A percentile compares a stretch with the other conserved stretches of the same genome.
These are phyloP conservation scores for Bovichtus diacanthus DNA, from an alignment of 2,797 vertebrate genomes.

Conservation along the genomic window DNA sequence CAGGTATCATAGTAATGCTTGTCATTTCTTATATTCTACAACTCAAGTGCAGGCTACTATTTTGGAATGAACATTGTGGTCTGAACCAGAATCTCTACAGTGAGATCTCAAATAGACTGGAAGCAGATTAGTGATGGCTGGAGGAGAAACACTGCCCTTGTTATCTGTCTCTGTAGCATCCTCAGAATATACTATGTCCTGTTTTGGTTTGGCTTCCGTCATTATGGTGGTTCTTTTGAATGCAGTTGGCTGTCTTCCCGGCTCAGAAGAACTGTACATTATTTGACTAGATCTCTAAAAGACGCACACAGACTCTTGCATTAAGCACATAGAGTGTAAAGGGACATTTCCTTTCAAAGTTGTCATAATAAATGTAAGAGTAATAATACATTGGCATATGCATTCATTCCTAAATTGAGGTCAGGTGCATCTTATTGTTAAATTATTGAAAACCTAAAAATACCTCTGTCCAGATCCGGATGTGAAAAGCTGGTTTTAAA, in stretches of 20 bases:
- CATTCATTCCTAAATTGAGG: not conserved
- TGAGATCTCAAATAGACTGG: conserved; percentile 39
- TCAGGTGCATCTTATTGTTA: not conserved
- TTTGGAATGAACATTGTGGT: conserved; percentile 9
- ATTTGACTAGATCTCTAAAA: not conserved
- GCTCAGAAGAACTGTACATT: not conserved
- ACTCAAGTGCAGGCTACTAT: not conserved
- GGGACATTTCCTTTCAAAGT: not conserved
- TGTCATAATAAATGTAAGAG: not conserved
- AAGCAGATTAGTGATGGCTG: conserved; percentile 34
- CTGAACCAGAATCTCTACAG: conserved; percentile 6
- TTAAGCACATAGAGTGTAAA: not conserved
- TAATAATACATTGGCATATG: not conserved
- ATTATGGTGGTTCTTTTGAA: not conserved
- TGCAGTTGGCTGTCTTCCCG: conserved; percentile 8
- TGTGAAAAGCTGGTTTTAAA: not conserved
- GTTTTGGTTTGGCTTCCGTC: conserved; percentile 14
- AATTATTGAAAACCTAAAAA: not conserved
- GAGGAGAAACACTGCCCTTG: conserved; percentile 32
- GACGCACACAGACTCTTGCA: not conserved
- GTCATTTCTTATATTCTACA: not conserved
- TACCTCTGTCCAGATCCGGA: not conserved
- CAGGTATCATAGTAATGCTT: not conserved
- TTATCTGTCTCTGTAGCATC: conserved; percentile 15
- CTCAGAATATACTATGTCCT: conserved; percentile 17